phyloP scores from a whole-genome alignment of 2,888 invertebrate genomes.

The Meliscaeva auricollis region DNA sequence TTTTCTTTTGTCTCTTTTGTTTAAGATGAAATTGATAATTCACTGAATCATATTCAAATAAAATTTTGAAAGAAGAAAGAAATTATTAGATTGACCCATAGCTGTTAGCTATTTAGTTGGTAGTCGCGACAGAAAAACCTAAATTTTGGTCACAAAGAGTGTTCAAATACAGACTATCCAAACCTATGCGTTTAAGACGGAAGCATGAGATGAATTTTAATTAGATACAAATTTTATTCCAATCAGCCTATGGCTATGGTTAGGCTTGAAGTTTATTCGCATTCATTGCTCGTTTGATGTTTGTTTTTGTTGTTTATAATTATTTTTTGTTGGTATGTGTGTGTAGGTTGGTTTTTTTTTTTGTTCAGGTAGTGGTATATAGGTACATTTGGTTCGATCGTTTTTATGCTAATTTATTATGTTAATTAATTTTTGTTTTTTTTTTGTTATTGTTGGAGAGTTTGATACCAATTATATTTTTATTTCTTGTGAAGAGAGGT shows the following conservation, averaged over 20 bases:
- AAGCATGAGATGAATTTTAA: slow-evolving; percentile 58
- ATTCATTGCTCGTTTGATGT: slow-evolving; percentile 10
- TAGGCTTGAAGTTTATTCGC: too few relatives aligned
- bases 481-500: not conserved
- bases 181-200: slow-evolving; percentile 27
- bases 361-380: too few relatives aligned
- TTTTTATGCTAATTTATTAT: slow-evolving; percentile 34
- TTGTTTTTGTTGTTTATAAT: slow-evolving; percentile 8
- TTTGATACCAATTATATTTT: slow-evolving; percentile 32
- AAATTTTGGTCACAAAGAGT: slow-evolving; percentile 36
- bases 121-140: not conserved
- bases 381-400: slow-evolving; percentile 17
- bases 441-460: not conserved
- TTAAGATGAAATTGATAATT: not conserved
- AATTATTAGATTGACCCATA: not conserved
- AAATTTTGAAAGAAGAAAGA: not conserved
- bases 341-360: not conserved
- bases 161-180: not conserved
- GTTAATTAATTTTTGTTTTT: slow-evolving; percentile 30
- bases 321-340: not conserved
- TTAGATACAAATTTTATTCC: slow-evolving; percentile 17
- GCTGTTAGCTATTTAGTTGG: slow-evolving; percentile 13
- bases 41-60: not conserved
- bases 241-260: not conserved
- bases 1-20: not conserved